Evolutionary conservation across 2,888 invertebrate species (phyloP), one percentile per base, ranked within the genome.

Genomic region (Calliopum simillimum): DNA sequence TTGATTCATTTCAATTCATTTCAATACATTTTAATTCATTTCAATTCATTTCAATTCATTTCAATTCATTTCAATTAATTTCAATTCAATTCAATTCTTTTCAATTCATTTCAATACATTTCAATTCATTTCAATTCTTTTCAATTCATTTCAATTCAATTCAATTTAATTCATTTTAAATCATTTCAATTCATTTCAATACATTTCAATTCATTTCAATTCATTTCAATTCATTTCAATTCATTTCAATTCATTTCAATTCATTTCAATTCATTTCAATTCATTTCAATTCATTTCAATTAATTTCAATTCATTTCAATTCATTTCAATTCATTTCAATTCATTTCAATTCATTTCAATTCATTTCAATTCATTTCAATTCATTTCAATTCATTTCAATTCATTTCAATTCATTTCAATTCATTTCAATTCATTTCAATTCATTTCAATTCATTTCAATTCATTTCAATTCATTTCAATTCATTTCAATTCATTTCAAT

Each of bases 131-230:
- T 63, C 51, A 63, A 63, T 14, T 63, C 49, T 49, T 49, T 46
- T 63, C 51, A 63, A 63, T 14, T 63, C 63, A 63, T 49, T 46
- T 63, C 51, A 63, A 49, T 14, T 63, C 49, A 63, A 63, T 46
- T 63, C 63, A 63, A 49, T 14, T 49, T 51, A 63, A 63, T 47
- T 63, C 51, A 63, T 49, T 16, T 63, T 51, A 63, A 49, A 14
- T 49, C 51, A 63, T 33, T 14, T 49, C 33, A 63, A 63, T 47
- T 63, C 51, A 49, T 49, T 16, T 63, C 63, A 63, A 47, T 46
- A 49, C 63, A 63, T 8, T 1, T 47, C 49, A 63, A 63, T 25
- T 49, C 63, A 63, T 23, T 23, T 47, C 49, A 63, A 63, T 46
- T 49, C 33, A 63, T 33, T 6, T 49, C 49, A 63, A 49, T 25